These are phyloP conservation scores for Lophura swinhoii DNA, from an alignment of 2,797 vertebrate species.

Conservation along the genomic window DNA sequence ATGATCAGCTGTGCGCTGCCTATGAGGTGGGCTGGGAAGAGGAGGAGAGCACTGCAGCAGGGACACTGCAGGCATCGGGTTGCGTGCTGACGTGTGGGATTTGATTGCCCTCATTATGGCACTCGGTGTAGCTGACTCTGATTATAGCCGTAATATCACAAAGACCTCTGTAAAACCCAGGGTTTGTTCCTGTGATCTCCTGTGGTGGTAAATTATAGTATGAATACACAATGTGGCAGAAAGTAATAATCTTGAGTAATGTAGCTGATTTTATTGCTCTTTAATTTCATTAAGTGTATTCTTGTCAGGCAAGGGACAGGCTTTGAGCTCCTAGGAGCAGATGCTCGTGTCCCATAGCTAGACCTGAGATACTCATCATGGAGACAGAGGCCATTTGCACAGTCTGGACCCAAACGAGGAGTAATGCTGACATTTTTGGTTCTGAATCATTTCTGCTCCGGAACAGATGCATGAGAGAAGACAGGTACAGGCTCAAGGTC, in stretches of 20 bases:
- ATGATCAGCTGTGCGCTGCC: rapidly evolving
- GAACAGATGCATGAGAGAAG: not conserved
- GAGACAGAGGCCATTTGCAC: not conserved
- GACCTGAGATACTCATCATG: not conserved
- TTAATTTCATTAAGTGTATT: conserved; percentile 37
- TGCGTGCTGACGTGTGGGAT: not conserved
- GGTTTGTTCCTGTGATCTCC: conserved; percentile 15
- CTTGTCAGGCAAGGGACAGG: conserved; percentile 15
- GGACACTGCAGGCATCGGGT: not conserved
- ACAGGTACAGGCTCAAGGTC: not conserved
- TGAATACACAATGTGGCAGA: conserved; percentile 55
- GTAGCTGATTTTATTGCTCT: conserved; percentile 51
- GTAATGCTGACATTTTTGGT: not conserved
- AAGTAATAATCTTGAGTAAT: conserved; percentile 68
- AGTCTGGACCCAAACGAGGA: not conserved
- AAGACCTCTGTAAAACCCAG: conserved; percentile 18
- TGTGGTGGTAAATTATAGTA: conserved; percentile 59
- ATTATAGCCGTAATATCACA: not conserved
- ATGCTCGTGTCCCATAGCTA: not conserved
- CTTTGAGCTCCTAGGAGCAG: conserved; percentile 28
- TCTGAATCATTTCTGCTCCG: not conserved
- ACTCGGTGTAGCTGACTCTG: not conserved
- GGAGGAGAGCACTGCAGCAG: not conserved
- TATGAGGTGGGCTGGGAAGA: not conserved
- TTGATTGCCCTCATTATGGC: conserved; percentile 3